Conservation (phyloP, 2,888 invertebrate species). For the Drosophila melanocephala region DNA sequence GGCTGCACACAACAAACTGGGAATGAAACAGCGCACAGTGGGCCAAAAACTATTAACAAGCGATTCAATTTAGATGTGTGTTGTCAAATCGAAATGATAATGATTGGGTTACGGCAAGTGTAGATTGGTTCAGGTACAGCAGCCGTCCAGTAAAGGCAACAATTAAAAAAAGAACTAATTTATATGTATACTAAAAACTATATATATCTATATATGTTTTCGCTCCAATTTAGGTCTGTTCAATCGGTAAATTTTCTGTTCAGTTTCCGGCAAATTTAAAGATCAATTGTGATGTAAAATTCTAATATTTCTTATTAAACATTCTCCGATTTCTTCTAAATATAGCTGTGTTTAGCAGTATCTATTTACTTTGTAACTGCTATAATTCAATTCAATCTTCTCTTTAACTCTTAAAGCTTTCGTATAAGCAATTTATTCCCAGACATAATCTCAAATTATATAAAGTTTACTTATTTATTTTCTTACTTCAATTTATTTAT, state of each 20-base stretch:
- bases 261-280: background rate
- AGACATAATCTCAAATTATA: background rate
- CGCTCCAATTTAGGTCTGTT: too few relatives aligned
- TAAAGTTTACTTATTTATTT: too few relatives aligned
- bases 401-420: background rate
- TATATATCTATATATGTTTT: too few relatives aligned
- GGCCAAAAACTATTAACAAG: background rate
- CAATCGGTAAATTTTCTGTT: too few relatives aligned
- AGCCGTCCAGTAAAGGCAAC: too few relatives aligned
- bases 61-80: background rate
- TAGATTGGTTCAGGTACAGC: too few relatives aligned
- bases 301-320: accelerated
- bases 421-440: background rate
- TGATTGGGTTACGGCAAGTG: too few relatives aligned
- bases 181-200: too few relatives aligned
- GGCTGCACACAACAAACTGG: conserved; percentile 41
- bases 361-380: background rate
- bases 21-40: conserved; percentile 63
- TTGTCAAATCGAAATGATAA: too few relatives aligned
- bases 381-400: background rate
- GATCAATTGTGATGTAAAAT: background rate
- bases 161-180: too few relatives aligned
- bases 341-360: background rate
- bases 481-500: background rate
- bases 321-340: background rate